These are phyloP conservation scores for Lepidonotus clava DNA, from an alignment of 2,888 invertebrate genomes.

Conservation along the genomic window DNA sequence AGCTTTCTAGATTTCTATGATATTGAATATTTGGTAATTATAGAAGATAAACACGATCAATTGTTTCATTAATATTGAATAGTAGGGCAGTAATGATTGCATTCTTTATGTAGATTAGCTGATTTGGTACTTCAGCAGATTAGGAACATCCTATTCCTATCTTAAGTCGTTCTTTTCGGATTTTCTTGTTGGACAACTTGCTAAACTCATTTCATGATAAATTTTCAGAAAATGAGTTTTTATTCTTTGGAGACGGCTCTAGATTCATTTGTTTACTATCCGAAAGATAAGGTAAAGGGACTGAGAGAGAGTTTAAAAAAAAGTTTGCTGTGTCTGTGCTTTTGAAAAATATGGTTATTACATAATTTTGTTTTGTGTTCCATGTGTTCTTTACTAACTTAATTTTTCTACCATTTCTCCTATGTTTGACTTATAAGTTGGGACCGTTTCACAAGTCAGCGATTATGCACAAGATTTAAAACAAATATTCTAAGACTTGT, in stretches of 20 bases:
- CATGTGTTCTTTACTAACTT: neutral
- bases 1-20: too few relatives aligned
- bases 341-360: neutral
- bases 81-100: too few relatives aligned
- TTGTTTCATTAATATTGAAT: too few relatives aligned
- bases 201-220: neutral
- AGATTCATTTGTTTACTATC: constrained; percentile 14
- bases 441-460: neutral
- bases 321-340: neutral
- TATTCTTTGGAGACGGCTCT: constrained; percentile 34
- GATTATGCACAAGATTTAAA: constrained; percentile 23
- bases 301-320: neutral
- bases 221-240: constrained; percentile 4
- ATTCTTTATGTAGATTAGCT: too few relatives aligned
- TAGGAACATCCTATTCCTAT: too few relatives aligned
- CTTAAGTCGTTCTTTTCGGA: too few relatives aligned
- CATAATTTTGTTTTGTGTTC: neutral
- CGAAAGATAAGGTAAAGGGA: constrained; percentile 4
- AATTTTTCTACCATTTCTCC: neutral
- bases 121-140: too few relatives aligned
- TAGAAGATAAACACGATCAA: too few relatives aligned
- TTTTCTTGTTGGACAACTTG: too few relatives aligned
- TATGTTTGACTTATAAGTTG: neutral
- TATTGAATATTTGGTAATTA: too few relatives aligned
- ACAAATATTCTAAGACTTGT: constrained; percentile 16